phyloP scores from a whole-genome alignment of 2,797 vertebrate genomes.

The Fratercula arctica region DNA sequence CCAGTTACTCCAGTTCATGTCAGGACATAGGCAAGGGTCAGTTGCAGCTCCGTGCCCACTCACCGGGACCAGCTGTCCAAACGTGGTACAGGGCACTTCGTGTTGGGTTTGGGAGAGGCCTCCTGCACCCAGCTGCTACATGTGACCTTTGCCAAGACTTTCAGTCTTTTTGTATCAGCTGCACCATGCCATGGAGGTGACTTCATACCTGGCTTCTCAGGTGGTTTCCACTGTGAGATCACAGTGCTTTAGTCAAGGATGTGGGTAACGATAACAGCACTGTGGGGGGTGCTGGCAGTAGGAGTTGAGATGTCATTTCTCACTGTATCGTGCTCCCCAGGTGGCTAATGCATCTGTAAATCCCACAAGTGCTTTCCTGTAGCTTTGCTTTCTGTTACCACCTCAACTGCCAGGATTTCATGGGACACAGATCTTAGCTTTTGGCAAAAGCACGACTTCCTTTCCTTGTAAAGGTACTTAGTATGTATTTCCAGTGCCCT shows the following conservation, averaged over 20 bases:
- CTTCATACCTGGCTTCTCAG: neutral
- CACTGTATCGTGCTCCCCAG: neutral
- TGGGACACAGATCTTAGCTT: neutral
- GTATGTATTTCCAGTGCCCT: neutral
- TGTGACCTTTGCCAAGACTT: neutral
- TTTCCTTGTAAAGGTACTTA: neutral
- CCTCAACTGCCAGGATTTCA: slow-evolving; percentile 19
- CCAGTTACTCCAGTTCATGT: neutral
- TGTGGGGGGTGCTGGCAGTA: neutral
- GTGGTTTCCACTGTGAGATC: neutral
- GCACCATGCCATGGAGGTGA: neutral
- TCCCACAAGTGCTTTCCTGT: neutral
- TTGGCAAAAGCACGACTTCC: neutral
- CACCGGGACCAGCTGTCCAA: neutral
- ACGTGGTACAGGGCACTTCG: neutral
- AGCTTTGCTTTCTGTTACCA: slow-evolving; percentile 12
- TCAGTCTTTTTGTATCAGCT: neutral
- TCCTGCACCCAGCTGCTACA: neutral
- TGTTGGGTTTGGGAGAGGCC: neutral
- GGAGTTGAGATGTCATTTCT: neutral
- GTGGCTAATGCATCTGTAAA: slow-evolving; percentile 17
- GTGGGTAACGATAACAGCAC: accelerated
- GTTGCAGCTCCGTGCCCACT: neutral
- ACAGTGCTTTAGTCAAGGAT: neutral
- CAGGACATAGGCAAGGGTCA: neutral